phyloP scores from a whole-genome alignment of 2,113 vertebrate genomes.

The Pollimyrus isidori region DNA sequence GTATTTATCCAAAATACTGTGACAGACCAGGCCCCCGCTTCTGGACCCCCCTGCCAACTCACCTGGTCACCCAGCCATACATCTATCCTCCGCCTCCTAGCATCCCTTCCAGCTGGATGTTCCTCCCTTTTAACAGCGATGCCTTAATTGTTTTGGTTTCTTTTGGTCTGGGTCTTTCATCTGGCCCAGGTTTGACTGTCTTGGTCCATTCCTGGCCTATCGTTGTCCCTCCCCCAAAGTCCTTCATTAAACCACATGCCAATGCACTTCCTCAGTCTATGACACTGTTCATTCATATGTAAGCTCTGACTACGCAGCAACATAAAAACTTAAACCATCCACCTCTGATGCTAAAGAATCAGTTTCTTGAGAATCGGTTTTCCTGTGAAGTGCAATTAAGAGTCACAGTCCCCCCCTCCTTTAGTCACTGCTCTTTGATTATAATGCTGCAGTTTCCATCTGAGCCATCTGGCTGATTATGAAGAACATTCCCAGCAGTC shows the following conservation, averaged over 20 bases:
- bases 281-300: neutral
- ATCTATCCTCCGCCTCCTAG: neutral
- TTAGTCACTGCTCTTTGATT: neutral
- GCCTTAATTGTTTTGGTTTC: neutral
- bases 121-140: neutral
- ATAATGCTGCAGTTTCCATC: neutral
- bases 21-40: neutral
- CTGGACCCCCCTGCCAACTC: neutral
- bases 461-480: neutral
- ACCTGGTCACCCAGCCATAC: neutral
- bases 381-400: neutral
- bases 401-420: neutral
- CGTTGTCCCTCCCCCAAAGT: constrained; percentile 11
- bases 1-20: neutral
- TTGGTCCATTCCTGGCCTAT: constrained; percentile 7
- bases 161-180: neutral
- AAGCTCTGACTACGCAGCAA: neutral
- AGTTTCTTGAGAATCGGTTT: neutral
- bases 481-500: neutral
- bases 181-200: neutral
- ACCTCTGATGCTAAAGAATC: neutral
- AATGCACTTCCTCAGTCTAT: constrained; percentile 25
- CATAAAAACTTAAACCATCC: neutral
- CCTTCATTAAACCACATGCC: constrained; percentile 37
- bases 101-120: neutral